Conservation (phyloP, 1,140 invertebrate species). For the Drosophila subpulchrella region DNA sequence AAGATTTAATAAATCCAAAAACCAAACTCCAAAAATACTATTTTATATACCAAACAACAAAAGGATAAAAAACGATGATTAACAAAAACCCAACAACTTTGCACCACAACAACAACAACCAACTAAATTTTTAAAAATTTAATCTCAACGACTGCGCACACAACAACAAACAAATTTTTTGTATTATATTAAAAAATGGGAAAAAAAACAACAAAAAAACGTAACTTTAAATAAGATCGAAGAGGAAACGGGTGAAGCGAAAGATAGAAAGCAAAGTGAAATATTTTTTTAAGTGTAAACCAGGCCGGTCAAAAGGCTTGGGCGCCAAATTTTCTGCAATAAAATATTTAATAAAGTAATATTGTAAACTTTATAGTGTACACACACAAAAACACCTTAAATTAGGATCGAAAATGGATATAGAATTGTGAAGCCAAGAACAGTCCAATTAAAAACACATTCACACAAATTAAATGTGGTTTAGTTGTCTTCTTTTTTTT, state of each 20-base stretch:
- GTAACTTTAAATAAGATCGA: conserved; percentile 41
- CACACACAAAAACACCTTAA: conserved; percentile 28
- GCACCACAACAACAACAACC: conserved; percentile 44
- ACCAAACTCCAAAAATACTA: conserved; percentile 32
- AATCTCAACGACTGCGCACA: conserved; percentile 81
- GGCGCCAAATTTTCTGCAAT: conserved; percentile 79
- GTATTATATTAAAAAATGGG: conserved; percentile 62
- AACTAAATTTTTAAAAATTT: conserved; percentile 53
- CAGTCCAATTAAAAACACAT: conserved; percentile 31
- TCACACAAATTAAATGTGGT: conserved; percentile 36
- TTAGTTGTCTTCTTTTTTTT: conserved; percentile 25
- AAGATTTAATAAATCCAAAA: conserved; percentile 28
- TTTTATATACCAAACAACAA: conserved; percentile 52
- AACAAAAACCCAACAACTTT: conserved; percentile 41
- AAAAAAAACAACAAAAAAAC: conserved; percentile 25
- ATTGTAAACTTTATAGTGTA: conserved; percentile 64
- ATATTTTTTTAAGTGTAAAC: conserved; percentile 77
- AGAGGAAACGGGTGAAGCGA: conserved; percentile 16
- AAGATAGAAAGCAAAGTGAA: conserved; percentile 53
- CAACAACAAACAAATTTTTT: conserved; percentile 78
- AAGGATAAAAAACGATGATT: conserved; percentile 27
- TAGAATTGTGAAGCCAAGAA: conserved; percentile 21
- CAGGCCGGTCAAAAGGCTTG: conserved; percentile 58
- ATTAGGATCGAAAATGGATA: conserved; percentile 11
- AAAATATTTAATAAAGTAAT: conserved; percentile 49